Evolutionary conservation across 1,140 invertebrate genomes (phyloP), one percentile per base, ranked within the genome.

Genomic region (Monochamus saltuarius): DNA sequence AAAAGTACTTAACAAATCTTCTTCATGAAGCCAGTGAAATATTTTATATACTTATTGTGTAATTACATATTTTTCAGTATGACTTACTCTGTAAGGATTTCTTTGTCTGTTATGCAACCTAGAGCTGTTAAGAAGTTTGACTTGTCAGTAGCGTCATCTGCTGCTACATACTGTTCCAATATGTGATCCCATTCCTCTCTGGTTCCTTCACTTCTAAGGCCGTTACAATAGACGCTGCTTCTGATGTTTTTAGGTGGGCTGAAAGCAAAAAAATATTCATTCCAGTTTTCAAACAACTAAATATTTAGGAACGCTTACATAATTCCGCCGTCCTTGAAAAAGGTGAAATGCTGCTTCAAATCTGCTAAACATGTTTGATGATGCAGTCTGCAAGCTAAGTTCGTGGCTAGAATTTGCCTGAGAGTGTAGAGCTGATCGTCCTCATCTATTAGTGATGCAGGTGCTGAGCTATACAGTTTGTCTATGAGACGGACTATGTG

Each of bases 221-320:
- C 81, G 40, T 70, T 73, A 66, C 83, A 85, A 69, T 84, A 85
- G 6, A 85, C 81, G 59, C 79, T 80, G 29, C 79, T 78, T 13
- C 81, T 79, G 65, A 83, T 77, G 60, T 85, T 84, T 13, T 79
- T 73, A 36, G 78, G 76, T 16, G 83, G 70, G 34, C 79, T 81
- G 52, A 40, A 42, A 22, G 7, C 1, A 17, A 2, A 29, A 29
- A 29, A 29, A 29, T 29, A n/a, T n/a, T n/a, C n/a, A n/a, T n/a
- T n/a, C n/a, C n/a, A n/a, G n/a, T n/a, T n/a, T n/a, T n/a, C n/a
- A n/a, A n/a, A 29, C 22, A 29, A 29, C 2, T 29, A 6, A 29
- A 29, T 29, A n/a, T n/a, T n/a, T n/a, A n/a, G n/a, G n/a, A 29
- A 29, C 22, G 6, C 22, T 29, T 29, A 29, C 22, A 29, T 2